Base-by-base conservation (phyloP, 2,113 vertebrate genomes). In the Arvicanthis niloticus region DNA sequence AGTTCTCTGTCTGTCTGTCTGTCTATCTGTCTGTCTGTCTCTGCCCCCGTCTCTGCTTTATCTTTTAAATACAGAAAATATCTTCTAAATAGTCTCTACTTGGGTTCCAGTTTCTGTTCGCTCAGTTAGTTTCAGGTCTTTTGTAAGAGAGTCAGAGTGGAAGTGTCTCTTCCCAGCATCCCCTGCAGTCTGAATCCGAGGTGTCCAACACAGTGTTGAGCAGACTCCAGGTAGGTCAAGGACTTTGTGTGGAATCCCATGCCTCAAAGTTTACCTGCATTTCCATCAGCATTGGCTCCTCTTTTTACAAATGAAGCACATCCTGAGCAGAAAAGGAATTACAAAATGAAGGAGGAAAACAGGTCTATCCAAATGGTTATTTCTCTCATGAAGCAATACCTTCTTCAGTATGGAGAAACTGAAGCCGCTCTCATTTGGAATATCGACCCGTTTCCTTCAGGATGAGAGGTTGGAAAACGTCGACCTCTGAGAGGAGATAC, bases 401-500 rank as follows among this genome's bases (percentile, higher is more conserved):
- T 96, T 76, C 80, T 96, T 76, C 88, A 51, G 21, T 42, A 51
- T 40, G 96, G 97, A 78, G 76, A 78, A 76, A 62, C 89, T 77
- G 89, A 95, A 93, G 68, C 62, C 89, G 62, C 93, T 93, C 60
- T 62, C 76, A 84, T 91, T 68, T 51, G 0, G 0, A 13, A 29
- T 26, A 12, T 75, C 97, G 77, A 94, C 97, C 93, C 60, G 84
- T 96, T 93, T 95, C 94, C 93, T 97, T 99, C 98, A 99, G 31
- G 99, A 99, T 88, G 99, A 99, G 96, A 99, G 98, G 1, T 99
- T 99, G 95, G 99, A 99, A 94, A 99, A 98, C 92, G 99, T 99
- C 86, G 99, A 99, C 94, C 96, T 98, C 97, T 99, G 99, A 51
- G 99, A 99, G 60, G 99, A 99, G 98, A 99, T 98, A 89, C 99